Conservation (phyloP, 30 jellyfish, hydroid and myxozoan species). For the Pelagia noctiluca region DNA sequence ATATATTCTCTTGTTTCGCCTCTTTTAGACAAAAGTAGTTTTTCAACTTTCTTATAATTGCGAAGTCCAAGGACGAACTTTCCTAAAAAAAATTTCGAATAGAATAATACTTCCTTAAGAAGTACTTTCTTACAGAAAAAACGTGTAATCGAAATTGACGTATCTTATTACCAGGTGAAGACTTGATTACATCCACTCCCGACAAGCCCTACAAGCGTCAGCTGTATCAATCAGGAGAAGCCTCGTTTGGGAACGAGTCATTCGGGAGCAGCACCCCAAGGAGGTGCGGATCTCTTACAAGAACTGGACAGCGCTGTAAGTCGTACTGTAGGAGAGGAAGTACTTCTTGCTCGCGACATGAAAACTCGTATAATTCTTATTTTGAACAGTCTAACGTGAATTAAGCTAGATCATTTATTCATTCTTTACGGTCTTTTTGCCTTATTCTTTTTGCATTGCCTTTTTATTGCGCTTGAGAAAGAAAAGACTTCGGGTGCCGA, state of each 20-base stretch:
- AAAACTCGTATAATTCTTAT: conserved; percentile 50
- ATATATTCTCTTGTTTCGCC: too few species aligned
- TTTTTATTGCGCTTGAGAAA: too few species aligned
- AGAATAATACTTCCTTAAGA: too few species aligned
- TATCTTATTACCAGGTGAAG: not conserved
- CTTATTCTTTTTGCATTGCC: too few species aligned
- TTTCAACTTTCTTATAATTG: too few species aligned
- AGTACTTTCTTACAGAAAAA: too few species aligned
- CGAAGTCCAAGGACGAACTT: too few species aligned
- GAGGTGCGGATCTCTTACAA: conserved; percentile 68
- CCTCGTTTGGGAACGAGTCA: conserved; percentile 25
- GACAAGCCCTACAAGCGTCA: conserved; percentile 11
- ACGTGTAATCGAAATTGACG: too few species aligned
- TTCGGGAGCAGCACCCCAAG: conserved; percentile 26
- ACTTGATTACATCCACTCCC: conserved; percentile 55
- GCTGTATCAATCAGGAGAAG: not conserved
- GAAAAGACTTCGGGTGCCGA: too few species aligned
- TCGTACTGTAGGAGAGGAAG: conserved; percentile 57
- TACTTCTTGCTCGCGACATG: conserved; percentile 63
- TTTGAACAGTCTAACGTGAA: conserved; percentile 47
- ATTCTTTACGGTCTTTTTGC: too few species aligned
- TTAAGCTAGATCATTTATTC: not conserved
- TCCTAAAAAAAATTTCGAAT: too few species aligned
- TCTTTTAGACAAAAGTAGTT: too few species aligned
- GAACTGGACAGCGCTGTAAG: conserved; percentile 65